Base-by-base conservation (phyloP, 1,140 invertebrate genomes). In the Aphelenchoides fujianensis region DNA sequence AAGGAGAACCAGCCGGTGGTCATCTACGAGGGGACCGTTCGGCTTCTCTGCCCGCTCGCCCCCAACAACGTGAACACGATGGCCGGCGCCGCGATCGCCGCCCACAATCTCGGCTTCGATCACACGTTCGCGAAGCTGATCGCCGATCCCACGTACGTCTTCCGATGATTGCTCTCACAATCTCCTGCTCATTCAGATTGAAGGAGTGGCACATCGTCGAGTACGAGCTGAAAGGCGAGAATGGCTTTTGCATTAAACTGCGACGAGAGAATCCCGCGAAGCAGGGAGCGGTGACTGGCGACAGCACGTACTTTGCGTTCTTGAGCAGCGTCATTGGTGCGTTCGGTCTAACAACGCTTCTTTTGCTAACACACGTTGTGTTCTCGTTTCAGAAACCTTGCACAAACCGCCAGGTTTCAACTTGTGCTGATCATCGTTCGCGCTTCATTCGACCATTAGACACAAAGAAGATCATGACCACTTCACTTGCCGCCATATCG, bases 51-150 rank as follows among this genome's bases (percentile, higher is more conserved):
- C 82, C 83, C 85, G 41, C 68, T 89, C 55, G 89, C 89, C 1
- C 89, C 89, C 5, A 89, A 90, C 76, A 89, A 90, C 75, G 88
- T 89, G 0, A 87, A 87, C 75, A 86, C 86, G 52, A 87, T 87
- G 86, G 86, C 86, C 30, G 87, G 86, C 30, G 89, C 88, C 27
- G 88, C 88, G 5, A 76, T 89, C 37, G 88, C 88, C 7, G 89
- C 87, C 12, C 85, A 86, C 72, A 89, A 87, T 76, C 83, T 89
- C n/a, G 89, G 89, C 2, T 89, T 90, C 82, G 88, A 89, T 74
- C 80, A 85, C 67, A 88, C 88, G 2, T 75, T 83, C 57, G 88
- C 88, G 3, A 83, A 84, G 64, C 81, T 89, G 2, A 82, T 89
- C 35, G 80, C 88, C 34, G 88, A 89, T 83, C 87, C 88, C 64